Percentiles rank a stretch among this genome's conserved stretches.
These are phyloP conservation scores for Coboldia fuscipes DNA, from an alignment of 1,140 invertebrate genomes.

Conservation along the genomic window DNA sequence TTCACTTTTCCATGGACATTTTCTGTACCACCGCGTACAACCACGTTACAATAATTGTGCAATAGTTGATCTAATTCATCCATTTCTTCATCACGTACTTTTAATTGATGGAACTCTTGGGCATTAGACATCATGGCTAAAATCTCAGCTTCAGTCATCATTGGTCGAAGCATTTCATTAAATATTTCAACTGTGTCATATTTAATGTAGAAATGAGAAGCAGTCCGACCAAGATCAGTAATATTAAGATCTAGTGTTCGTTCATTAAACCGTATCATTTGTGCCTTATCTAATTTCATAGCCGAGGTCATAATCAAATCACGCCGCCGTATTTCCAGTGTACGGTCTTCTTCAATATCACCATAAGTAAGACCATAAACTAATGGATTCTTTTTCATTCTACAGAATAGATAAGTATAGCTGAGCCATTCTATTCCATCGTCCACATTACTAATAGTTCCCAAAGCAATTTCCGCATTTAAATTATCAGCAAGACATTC, in stretches of 20 bases:
- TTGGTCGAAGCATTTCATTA: conserved; percentile 50
- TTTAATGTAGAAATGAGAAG: conserved; percentile 96
- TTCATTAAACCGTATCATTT: conserved; percentile 84
- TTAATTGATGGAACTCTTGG: conserved; percentile 91
- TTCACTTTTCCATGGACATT: conserved; percentile 93
- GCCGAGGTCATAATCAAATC: conserved; percentile 64
- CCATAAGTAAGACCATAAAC: conserved; percentile 66
- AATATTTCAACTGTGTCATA: conserved; percentile 88
- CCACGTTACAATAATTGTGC: conserved; percentile 47
- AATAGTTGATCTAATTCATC: conserved; percentile 64
- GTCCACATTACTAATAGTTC: conserved; percentile 84
- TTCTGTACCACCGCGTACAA: conserved; percentile 59
- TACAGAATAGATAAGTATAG: conserved; percentile 89
- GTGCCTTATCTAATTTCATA: conserved; percentile 68
- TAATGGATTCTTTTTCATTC: conserved; percentile 84
- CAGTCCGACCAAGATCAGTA: conserved; percentile 83
- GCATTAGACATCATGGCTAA: conserved; percentile 74
- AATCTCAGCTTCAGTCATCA: conserved; percentile 76
- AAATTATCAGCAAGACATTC: conserved; percentile 84
- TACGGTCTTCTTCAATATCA: conserved; percentile 52
- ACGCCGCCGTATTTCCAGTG: conserved; percentile 43
- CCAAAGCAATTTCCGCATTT: conserved; percentile 89
- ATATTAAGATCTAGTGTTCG: conserved; percentile 60
- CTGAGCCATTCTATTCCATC: conserved; percentile 96
- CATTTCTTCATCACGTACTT: conserved; percentile 88